These are phyloP conservation scores for Actinopyga echinites DNA, from an alignment of 53 echinoderm and acorn worm species.

Conservation along the genomic window DNA sequence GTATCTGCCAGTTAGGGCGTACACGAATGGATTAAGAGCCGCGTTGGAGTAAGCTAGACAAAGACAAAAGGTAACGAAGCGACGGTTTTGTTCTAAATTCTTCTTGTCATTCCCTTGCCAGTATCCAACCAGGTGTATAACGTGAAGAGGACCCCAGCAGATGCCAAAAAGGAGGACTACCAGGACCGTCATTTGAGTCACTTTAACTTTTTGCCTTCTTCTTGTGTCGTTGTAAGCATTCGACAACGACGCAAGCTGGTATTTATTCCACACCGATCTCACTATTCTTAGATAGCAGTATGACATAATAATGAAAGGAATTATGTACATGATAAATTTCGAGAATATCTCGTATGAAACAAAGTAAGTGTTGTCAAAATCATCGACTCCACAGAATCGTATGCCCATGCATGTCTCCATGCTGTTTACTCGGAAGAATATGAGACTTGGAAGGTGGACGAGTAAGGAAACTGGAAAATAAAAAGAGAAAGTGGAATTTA, in stretches of 20 bases:
- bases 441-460: slow-evolving; percentile 76
- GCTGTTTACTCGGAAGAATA: slow-evolving; percentile 61
- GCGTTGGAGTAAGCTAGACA: slow-evolving; percentile 93
- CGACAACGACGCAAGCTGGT: slow-evolving; percentile 66
- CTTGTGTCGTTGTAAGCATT: slow-evolving; percentile 49
- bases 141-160: slow-evolving; percentile 95
- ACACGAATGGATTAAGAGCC: slow-evolving; percentile 89
- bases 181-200: slow-evolving; percentile 89
- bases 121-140: slow-evolving; percentile 33
- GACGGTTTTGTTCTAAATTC: background rate
- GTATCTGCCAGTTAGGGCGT: slow-evolving; percentile 89
- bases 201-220: slow-evolving; percentile 75
- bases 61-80: slow-evolving; percentile 62
- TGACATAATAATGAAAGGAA: slow-evolving; percentile 81
- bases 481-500: background rate
- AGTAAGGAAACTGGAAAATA: slow-evolving; percentile 68
- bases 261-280: slow-evolving; percentile 80
- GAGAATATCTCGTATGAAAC: slow-evolving; percentile 71
- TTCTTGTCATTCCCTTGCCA: background rate
- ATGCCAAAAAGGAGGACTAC: slow-evolving; percentile 87
- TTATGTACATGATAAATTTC: slow-evolving; percentile 67
- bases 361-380: slow-evolving; percentile 12
- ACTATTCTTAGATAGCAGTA: slow-evolving; percentile 82
- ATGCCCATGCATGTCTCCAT: background rate
- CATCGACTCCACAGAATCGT: slow-evolving; percentile 57